These are phyloP conservation scores for Microplitis deprimator DNA, from an alignment of 2,888 invertebrate species.

Conservation along the genomic window DNA sequence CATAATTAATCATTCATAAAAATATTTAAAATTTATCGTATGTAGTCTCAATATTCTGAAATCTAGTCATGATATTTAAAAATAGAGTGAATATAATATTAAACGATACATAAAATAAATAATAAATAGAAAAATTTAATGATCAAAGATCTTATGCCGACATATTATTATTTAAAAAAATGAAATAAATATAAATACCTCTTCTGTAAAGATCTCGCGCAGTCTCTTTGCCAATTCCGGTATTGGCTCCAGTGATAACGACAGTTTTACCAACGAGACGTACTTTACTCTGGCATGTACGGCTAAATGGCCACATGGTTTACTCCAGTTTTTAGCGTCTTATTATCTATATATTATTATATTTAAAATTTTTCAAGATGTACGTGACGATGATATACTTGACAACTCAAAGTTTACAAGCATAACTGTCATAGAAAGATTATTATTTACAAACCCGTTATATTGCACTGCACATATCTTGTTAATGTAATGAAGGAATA, in stretches of 20 bases:
- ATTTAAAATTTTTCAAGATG: neutral
- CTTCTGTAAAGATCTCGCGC: constrained; percentile 63
- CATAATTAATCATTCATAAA: too few species aligned
- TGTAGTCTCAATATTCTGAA: too few species aligned
- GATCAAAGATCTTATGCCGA: neutral
- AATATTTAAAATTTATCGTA: too few species aligned
- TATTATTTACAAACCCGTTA: neutral
- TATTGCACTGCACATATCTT: neutral
- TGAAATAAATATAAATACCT: constrained; percentile 56
- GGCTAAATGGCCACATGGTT: constrained; percentile 60
- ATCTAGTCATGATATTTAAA: too few species aligned
- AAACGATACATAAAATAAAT: neutral
- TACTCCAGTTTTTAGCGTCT: neutral
- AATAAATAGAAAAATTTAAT: neutral
- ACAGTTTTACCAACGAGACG: constrained; percentile 64
- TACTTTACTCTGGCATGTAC: constrained; percentile 70
- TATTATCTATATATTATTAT: neutral
- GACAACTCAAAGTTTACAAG: neutral
- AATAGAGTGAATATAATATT: too few species aligned
- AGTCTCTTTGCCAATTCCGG: constrained; percentile 66
- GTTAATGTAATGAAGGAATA: neutral
- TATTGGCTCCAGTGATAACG: constrained; percentile 70
- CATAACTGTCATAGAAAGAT: neutral
- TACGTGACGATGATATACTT: neutral
- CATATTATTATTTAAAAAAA: constrained; percentile 1